These are phyloP conservation scores for Lycophotia porphyrea DNA, from an alignment of 2,888 invertebrate genomes.

Conservation along the genomic window DNA sequence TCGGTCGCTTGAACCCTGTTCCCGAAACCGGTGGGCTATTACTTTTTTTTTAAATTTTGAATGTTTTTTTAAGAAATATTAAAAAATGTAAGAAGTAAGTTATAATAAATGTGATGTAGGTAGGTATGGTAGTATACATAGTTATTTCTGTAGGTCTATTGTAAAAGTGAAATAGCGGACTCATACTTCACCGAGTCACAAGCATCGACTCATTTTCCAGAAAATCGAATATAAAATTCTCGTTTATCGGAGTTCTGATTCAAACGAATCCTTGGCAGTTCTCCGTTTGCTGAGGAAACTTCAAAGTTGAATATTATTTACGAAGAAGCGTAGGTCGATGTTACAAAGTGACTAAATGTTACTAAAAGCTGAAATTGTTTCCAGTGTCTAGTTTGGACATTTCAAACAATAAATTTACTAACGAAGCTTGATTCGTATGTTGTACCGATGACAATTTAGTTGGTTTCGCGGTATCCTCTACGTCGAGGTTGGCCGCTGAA, in stretches of 20 bases:
- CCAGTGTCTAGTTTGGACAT: slow-evolving; percentile 29
- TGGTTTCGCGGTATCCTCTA: slow-evolving; percentile 52
- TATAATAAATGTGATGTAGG: background rate
- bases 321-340: slow-evolving; percentile 3
- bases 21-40: too few relatives aligned
- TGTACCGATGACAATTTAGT: slow-evolving; percentile 56
- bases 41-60: too few relatives aligned
- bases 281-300: slow-evolving; percentile 3
- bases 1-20: too few relatives aligned
- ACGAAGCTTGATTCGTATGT: slow-evolving; percentile 56
- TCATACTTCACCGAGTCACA: slow-evolving; percentile 23
- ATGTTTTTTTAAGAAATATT: too few relatives aligned
- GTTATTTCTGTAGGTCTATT: background rate
- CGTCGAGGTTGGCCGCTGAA: slow-evolving; percentile 46
- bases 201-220: slow-evolving; percentile 8
- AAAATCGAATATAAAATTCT: slow-evolving; percentile 9
- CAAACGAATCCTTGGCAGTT: slow-evolving; percentile 41
- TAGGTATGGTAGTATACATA: background rate
- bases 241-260: slow-evolving; percentile 28
- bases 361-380: slow-evolving; percentile 42
- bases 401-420: slow-evolving; percentile 57
- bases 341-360: slow-evolving; percentile 41
- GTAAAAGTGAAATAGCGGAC: background rate
- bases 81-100: too few relatives aligned
- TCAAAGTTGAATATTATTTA: slow-evolving; percentile 35